Base-by-base conservation (phyloP, 2,113 vertebrate genomes). In the Kryptolebias marmoratus region DNA sequence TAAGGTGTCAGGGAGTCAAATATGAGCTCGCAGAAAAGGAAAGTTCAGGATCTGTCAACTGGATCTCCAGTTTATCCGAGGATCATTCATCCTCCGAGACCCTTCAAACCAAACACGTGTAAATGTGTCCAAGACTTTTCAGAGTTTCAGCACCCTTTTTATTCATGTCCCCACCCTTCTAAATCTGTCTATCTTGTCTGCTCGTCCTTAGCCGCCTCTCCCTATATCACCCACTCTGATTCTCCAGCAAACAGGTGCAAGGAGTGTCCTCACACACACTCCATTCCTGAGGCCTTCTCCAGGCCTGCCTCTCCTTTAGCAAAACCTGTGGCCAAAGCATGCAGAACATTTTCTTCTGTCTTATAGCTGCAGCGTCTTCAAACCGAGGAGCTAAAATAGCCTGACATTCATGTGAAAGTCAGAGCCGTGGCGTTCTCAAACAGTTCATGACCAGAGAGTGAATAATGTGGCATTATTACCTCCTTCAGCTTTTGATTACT, bases 221-320 rank as follows among this genome's bases (percentile, higher is more conserved):
- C 55, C 49, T 75, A 16, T 73, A 14, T 68, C 30, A 22, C 65
- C 70, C 77, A 68, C 71, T 77, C 64, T 71, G 57, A 65, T 73
- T 71, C 59, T 76, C 60, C 73, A 52, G 75, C 71, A 59, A 93
- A 90, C 93, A 92, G 93, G 91, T 94, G 92, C 86, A 62, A 84
- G 77, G 78, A 77, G 75, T 81, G 77, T 79, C 83, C 70, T 53
- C 50, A 66, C 72, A 50, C 68, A 70, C 76, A 39, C 64, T n/a
- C 73, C 59, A 59, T 30, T 66, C 53, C 14, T 70, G 63, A 71
- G 56, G 39, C 47, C 45, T 56, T 9, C 74, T 67, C 53, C 54
- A 28, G 76, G 74, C 81, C 77, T 47, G 54, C 70, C 76, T 81
- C 60, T 79, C 73, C 70, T 59, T 64, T 9, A 72, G 56, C 65